Evolutionary conservation across 2,797 vertebrate species (phyloP), one percentile per base, ranked within the genome.

Genomic region (Rousettus madagascariensis): DNA sequence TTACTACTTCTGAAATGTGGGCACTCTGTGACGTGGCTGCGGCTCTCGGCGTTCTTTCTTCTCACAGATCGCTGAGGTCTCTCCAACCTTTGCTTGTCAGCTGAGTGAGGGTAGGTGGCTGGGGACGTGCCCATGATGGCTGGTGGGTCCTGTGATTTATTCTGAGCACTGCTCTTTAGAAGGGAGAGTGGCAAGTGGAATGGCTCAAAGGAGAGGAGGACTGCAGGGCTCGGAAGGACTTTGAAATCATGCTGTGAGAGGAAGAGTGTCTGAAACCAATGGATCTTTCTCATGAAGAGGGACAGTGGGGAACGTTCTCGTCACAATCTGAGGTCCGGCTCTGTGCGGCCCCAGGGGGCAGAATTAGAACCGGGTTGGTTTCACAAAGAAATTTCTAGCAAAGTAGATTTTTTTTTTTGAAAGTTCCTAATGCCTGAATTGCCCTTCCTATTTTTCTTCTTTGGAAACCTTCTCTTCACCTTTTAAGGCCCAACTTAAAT

Each of bases 1-100:
- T 78, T 19, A 63, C 89, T 49, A 38, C 46, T 83, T 85, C 90
- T 74, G 94, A 89, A 90, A 83, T 89, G 90, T 69, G 65, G 87
- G 63, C 33, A 59, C 1, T 1, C 4, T 3, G 46, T 49, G 75
- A 85, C 0, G n/a, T 24, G 49, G 41, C 66, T 0, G 2, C 28
- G 22, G 86, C 77, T 57, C 38, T 55, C 16, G 19, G 53, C 79
- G 17, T 59, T 59, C 30, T 91, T 80, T 63, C 38, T 53, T 77
- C 26, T 55, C 30, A 41, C 3, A 7, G 53, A 68, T 51, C 46
- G 28, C 43, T 61, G 69, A 38, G 78, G 57, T 86, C n/a, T 74
- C 41, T 75, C 66, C 0, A 5, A 75, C 79, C 43, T 91, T n/a
- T 86, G 74, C 84, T 86, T 72, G 69, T 72, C 79, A 91, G 65